These are phyloP conservation scores for Drosophila sturtevanti DNA, from an alignment of 1,140 invertebrate genomes.

Conservation along the genomic window DNA sequence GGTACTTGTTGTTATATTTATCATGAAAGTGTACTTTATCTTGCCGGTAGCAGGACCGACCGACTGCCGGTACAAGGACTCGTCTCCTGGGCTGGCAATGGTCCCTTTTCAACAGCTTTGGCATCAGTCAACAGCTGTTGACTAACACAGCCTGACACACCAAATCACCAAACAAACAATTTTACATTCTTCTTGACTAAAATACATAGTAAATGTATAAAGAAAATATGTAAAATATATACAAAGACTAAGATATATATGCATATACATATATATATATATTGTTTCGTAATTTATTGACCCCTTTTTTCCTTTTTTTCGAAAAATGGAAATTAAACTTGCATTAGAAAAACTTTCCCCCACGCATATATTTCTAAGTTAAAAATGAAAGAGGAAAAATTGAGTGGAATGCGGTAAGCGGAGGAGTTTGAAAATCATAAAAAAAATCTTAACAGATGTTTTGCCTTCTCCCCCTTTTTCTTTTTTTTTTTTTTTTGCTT, in stretches of 20 bases:
- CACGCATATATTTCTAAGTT: conserved; percentile 33
- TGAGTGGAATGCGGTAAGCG: conserved; percentile 17
- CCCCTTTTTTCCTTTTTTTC: conserved; percentile 37
- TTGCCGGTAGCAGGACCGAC: conserved; percentile 49
- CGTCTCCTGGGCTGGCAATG: conserved; percentile 37
- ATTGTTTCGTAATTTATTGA: conserved; percentile 67
- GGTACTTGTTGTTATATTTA: conserved; percentile 81
- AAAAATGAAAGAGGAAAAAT: not conserved
- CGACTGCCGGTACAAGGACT: conserved; percentile 20
- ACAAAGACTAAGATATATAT: conserved; percentile 20
- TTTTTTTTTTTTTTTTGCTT: conserved; percentile 35
- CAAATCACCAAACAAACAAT: conserved; percentile 57
- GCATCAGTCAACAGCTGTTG: conserved; percentile 73
- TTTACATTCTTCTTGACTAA: conserved; percentile 54
- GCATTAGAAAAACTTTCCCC: conserved; percentile 55
- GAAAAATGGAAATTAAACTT: conserved; percentile 67
- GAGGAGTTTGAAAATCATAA: conserved; percentile 43
- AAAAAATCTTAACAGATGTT: conserved; percentile 60
- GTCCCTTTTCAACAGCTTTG: conserved; percentile 16
- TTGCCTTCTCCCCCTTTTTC: not conserved
- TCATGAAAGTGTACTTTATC: conserved; percentile 76
- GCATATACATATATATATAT: conserved; percentile 33
- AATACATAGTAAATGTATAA: conserved; percentile 14
- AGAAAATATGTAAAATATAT: conserved; percentile 19
- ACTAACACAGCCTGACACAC: conserved; percentile 21